These are phyloP conservation scores for Bostrychus sinensis DNA, from an alignment of 2,113 vertebrate genomes.

Conservation along the genomic window DNA sequence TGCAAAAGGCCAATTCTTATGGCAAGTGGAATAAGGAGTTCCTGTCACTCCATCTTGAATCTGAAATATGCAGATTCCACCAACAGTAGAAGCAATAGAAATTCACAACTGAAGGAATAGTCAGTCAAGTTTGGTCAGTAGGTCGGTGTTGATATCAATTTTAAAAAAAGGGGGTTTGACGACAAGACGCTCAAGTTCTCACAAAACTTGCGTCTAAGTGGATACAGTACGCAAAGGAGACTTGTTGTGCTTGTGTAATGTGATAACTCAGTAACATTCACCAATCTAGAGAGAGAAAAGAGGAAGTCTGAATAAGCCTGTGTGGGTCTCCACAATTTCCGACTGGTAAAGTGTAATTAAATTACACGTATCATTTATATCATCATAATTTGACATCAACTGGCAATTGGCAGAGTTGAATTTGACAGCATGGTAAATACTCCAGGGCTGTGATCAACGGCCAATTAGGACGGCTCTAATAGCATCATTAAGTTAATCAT, in stretches of 20 bases:
- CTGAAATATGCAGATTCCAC: too few relatives aligned
- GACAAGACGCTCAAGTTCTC: too few relatives aligned
- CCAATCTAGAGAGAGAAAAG: neutral
- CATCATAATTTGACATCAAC: slow-evolving; percentile 40
- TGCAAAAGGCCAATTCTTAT: too few relatives aligned
- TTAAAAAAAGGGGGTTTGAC: too few relatives aligned
- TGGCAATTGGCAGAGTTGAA: slow-evolving; percentile 23
- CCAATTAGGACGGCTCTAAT: slow-evolving; percentile 38
- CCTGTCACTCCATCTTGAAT: too few relatives aligned
- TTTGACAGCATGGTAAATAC: slow-evolving; percentile 27
- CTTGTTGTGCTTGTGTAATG: too few relatives aligned
- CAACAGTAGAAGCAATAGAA: too few relatives aligned
- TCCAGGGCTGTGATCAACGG: slow-evolving; percentile 27
- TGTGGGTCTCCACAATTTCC: slow-evolving; percentile 13
- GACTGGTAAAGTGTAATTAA: slow-evolving; percentile 20
- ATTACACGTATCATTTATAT: slow-evolving; percentile 33
- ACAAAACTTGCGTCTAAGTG: neutral
- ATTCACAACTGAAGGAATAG: too few relatives aligned
- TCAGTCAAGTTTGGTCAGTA: too few relatives aligned
- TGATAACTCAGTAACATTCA: neutral
- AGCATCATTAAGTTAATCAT: slow-evolving; percentile 36
- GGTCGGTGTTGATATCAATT: too few relatives aligned
- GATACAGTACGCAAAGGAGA: neutral
- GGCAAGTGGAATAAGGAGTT: too few relatives aligned
- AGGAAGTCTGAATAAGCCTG: neutral